These are phyloP conservation scores for Hippoglossus stenolepis DNA, from an alignment of 2,113 vertebrate genomes.

Conservation along the genomic window DNA sequence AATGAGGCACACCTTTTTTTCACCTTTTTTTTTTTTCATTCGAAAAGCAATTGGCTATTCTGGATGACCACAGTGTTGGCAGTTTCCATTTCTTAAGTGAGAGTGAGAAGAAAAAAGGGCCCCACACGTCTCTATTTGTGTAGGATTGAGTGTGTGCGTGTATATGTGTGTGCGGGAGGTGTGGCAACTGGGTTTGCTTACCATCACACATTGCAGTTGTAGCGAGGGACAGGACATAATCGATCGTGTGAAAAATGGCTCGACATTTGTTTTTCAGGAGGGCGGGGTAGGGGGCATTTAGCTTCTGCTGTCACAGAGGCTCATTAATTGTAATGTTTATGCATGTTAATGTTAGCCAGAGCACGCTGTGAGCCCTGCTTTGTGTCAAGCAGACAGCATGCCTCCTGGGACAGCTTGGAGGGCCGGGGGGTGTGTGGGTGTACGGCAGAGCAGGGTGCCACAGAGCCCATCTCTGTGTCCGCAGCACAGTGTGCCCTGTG, in stretches of 20 bases:
- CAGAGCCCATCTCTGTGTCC: constrained; percentile 34
- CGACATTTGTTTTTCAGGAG: constrained; percentile 35
- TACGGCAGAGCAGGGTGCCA: constrained; percentile 26
- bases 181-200: constrained; percentile 45
- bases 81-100: constrained; percentile 32
- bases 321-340: constrained; percentile 76
- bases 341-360: constrained; percentile 71
- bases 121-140: constrained; percentile 45
- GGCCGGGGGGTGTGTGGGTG: not conserved
- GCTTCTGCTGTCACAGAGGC: constrained; percentile 45
- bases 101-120: constrained; percentile 37
- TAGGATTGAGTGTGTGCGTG: constrained; percentile 14
- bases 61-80: not conserved
- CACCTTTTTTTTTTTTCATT: not conserved
- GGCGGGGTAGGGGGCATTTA: constrained; percentile 23
- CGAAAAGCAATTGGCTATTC: constrained; percentile 17
- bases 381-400: constrained; percentile 55
- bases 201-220: constrained; percentile 10
- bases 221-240: constrained; percentile 46
- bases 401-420: constrained; percentile 24
- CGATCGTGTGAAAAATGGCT: constrained; percentile 53
- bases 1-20: constrained; percentile 10
- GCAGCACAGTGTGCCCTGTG: not conserved
- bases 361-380: constrained; percentile 61
- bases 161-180: not conserved